Evolutionary conservation across 2,888 invertebrate genomes (phyloP).

Genomic region (Hipparchia sbordonii): DNA sequence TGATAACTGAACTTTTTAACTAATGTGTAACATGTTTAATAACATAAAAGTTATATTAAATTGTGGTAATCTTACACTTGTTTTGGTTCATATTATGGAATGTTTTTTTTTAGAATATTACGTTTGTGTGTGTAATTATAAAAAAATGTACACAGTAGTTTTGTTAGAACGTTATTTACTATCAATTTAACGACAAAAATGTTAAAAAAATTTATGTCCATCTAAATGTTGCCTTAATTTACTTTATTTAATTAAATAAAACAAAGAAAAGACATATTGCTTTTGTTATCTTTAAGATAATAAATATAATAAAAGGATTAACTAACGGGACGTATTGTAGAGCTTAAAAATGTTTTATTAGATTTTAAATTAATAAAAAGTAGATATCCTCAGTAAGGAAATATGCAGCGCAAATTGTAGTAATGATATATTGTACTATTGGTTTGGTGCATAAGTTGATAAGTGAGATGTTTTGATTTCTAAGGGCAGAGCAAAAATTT

Average conservation of each 20-base stretch:
- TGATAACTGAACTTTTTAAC: not conserved
- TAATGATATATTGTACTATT: not conserved
- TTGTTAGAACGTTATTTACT: not conserved
- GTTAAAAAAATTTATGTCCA: not conserved
- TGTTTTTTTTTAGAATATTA: not conserved
- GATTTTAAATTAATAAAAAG: not conserved
- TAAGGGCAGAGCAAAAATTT: too few relatives aligned
- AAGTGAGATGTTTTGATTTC: too few relatives aligned
- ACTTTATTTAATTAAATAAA: not conserved
- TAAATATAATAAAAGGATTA: not conserved
- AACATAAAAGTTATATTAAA: not conserved
- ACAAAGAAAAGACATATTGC: constrained; percentile 17
- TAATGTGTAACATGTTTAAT: not conserved
- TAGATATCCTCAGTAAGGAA: not conserved
- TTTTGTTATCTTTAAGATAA: constrained; percentile 16
- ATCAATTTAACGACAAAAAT: not conserved
- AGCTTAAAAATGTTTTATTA: constrained; percentile 3
- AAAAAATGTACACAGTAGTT: not conserved
- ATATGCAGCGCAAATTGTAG: not conserved
- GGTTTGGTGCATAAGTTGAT: too few relatives aligned
- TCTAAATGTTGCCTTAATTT: not conserved
- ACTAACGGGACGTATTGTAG: constrained; percentile 7
- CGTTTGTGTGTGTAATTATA: not conserved
- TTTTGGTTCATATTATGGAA: not conserved
- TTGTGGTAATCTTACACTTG: not conserved